Percentiles rank a stretch among this genome's conserved stretches.
phyloP scores from a whole-genome alignment of 2,797 vertebrate species.

The Aldrovandia affinis region DNA sequence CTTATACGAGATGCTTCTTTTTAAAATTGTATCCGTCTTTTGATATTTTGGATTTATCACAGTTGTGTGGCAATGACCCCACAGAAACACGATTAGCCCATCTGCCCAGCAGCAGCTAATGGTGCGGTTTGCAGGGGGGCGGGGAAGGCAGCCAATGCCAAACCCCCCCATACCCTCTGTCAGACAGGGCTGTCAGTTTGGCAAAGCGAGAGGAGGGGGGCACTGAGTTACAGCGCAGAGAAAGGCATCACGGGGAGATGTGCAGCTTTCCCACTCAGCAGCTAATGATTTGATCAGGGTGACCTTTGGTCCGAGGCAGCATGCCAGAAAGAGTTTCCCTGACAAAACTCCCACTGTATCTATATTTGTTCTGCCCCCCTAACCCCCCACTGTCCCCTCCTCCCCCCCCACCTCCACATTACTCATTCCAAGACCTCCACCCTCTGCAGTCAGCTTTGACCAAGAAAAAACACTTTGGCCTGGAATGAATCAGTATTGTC shows the following conservation, averaged over 20 bases:
- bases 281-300: conserved; percentile 18
- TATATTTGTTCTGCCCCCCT: conserved; percentile 11
- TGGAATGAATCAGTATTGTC: background rate
- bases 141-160: background rate
- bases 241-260: background rate
- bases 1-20: too few species aligned
- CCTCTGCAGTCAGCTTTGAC: background rate
- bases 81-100: background rate
- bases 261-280: background rate
- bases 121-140: background rate
- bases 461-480: background rate
- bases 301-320: background rate
- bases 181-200: background rate
- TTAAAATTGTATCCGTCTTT: too few species aligned
- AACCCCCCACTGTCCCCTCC: background rate
- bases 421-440: background rate
- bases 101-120: background rate
- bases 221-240: background rate
- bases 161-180: background rate
- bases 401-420: background rate
- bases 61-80: background rate
- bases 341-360: conserved; percentile 8
- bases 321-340: conserved; percentile 8
- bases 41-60: too few species aligned
- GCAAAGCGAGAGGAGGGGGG: background rate